These are phyloP conservation scores for Teleiodes luculella DNA, from an alignment of 2,888 invertebrate species.

Conservation along the genomic window DNA sequence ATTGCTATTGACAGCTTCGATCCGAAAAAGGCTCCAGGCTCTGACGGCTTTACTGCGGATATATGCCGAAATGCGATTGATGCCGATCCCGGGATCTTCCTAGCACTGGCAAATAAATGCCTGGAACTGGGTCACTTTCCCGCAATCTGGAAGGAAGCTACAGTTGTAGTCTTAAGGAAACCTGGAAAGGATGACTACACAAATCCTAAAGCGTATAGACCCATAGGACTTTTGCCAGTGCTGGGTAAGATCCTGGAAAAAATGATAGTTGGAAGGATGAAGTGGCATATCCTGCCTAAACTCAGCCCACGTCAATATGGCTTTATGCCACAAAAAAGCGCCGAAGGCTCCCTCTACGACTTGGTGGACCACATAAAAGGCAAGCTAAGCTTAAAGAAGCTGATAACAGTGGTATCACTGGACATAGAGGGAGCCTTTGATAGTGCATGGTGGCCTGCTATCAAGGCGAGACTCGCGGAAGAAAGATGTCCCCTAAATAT, in stretches of 20 bases:
- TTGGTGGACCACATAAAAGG: background rate
- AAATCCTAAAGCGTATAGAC: slow-evolving; percentile 14
- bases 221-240: background rate
- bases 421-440: background rate
- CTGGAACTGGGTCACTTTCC: background rate
- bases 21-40: slow-evolving; percentile 19
- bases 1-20: background rate
- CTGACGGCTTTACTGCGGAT: slow-evolving; percentile 15
- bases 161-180: too few relatives aligned
- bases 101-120: background rate
- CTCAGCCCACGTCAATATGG: slow-evolving; percentile 24
- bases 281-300: slow-evolving; percentile 19
- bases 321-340: slow-evolving; percentile 22
- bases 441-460: background rate
- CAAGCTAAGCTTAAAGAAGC: background rate
- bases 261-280: slow-evolving; percentile 2
- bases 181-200: slow-evolving; percentile 10
- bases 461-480: background rate
- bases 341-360: background rate
- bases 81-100: background rate
- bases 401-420: background rate
- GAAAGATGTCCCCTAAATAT: too few relatives aligned
- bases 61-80: slow-evolving; percentile 4
- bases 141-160: too few relatives aligned
- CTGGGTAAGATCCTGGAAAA: slow-evolving; percentile 1